Evolutionary conservation across 2,797 vertebrate genomes (phyloP).

Genomic region (Muscicapa striata): DNA sequence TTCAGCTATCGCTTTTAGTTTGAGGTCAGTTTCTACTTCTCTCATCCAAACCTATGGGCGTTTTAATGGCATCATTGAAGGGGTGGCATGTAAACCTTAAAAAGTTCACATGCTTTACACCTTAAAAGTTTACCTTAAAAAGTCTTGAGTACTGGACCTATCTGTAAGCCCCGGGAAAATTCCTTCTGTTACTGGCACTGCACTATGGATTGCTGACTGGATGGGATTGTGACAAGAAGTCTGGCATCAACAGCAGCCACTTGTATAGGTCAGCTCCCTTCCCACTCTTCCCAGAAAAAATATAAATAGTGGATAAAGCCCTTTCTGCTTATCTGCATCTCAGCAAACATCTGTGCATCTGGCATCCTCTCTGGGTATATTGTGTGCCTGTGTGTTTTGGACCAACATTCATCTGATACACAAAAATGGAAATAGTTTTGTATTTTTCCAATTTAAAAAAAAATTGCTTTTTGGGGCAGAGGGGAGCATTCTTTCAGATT

Average conservation of each 20-base stretch:
- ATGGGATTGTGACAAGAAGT: background rate
- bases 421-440: background rate
- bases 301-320: background rate
- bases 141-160: no score
- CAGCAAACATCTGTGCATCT: background rate
- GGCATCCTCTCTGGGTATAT: background rate
- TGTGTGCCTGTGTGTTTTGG: background rate
- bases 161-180: background rate
- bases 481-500: background rate
- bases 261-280: background rate
- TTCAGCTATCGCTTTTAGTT: background rate
- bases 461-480: accelerated
- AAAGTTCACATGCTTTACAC: no score
- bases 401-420: background rate
- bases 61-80: background rate
- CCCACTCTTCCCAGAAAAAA: background rate
- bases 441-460: background rate
- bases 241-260: background rate
- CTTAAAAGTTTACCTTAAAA: background rate
- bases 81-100: background rate
- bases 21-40: background rate
- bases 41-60: background rate
- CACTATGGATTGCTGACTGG: background rate
- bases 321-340: background rate
- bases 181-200: background rate